Conservation (phyloP, 2,888 invertebrate species). For the Tenthredo amoena region DNA sequence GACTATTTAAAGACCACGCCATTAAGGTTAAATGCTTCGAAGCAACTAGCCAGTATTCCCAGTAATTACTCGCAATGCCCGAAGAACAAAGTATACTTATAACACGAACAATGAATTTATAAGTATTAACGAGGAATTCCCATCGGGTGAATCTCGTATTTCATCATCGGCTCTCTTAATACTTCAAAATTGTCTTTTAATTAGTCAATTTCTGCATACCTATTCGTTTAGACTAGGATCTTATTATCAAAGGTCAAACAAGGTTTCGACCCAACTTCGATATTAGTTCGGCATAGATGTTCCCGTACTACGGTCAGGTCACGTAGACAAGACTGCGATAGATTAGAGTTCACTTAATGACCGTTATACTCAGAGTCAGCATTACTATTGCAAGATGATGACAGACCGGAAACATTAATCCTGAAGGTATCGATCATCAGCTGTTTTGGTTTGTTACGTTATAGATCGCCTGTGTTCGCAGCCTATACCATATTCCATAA, state of each 20-base stretch:
- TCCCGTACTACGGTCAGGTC: not conserved
- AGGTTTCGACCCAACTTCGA: not conserved
- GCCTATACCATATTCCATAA: not conserved
- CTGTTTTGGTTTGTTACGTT: constrained; percentile 38
- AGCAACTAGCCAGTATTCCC: constrained; percentile 64
- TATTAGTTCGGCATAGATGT: not conserved
- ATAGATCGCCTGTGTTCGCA: constrained; percentile 34
- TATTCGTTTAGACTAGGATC: not conserved
- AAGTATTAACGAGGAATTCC: not conserved
- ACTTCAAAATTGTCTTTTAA: not conserved
- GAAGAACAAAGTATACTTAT: constrained; percentile 37
- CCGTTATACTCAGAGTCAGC: constrained; percentile 20
- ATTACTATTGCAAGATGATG: constrained; percentile 29
- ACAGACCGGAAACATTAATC: constrained; percentile 30
- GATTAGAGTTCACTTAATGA: constrained; percentile 32
- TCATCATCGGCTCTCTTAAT: not conserved
- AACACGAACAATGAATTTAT: constrained; percentile 30
- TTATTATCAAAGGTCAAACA: not conserved
- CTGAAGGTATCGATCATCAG: constrained; percentile 31
- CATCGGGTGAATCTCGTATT: not conserved
- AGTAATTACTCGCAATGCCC: constrained; percentile 56
- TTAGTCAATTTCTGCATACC: not conserved
- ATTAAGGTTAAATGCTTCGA: constrained; percentile 74
- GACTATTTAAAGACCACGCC: constrained; percentile 76
- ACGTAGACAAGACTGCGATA: constrained; percentile 15